A percentile compares a stretch with the other conserved stretches of the same genome.
phyloP scores from a whole-genome alignment of 2,888 invertebrate species.

The Dione vanillae region DNA sequence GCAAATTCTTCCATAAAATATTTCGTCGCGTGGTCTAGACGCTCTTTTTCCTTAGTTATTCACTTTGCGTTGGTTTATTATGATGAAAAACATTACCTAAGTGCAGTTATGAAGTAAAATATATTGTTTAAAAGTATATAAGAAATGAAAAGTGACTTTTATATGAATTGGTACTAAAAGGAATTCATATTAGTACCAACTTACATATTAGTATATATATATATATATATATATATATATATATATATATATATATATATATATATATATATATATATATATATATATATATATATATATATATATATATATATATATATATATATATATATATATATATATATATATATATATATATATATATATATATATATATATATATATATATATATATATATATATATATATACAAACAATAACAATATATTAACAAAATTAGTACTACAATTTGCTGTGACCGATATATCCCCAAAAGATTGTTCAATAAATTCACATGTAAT shows the following conservation, averaged over 20 bases:
- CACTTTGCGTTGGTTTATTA: conserved; percentile 14
- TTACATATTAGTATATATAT: too few relatives aligned
- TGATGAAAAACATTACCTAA: conserved; percentile 4
- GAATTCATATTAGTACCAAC: too few relatives aligned
- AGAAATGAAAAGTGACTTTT: not conserved
- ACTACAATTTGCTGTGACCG: conserved; percentile 33
- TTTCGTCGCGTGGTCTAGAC: conserved; percentile 38
- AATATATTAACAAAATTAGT: conserved; percentile 34
- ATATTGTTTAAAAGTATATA: not conserved
- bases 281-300: too few relatives aligned
- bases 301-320: too few relatives aligned
- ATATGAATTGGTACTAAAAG: not conserved
- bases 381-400: too few relatives aligned
- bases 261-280: too few relatives aligned
- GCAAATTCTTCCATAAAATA: conserved; percentile 34
- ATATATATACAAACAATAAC: not conserved
- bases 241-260: too few relatives aligned
- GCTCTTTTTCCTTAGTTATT: conserved; percentile 34
- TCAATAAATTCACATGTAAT: conserved; percentile 61
- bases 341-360: too few relatives aligned
- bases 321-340: too few relatives aligned
- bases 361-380: too few relatives aligned
- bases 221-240: too few relatives aligned
- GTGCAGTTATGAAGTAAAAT: not conserved
- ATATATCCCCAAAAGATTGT: conserved; percentile 45